Evolutionary conservation across 2,888 invertebrate species (phyloP).

Genomic region (Eupithecia exiguata): DNA sequence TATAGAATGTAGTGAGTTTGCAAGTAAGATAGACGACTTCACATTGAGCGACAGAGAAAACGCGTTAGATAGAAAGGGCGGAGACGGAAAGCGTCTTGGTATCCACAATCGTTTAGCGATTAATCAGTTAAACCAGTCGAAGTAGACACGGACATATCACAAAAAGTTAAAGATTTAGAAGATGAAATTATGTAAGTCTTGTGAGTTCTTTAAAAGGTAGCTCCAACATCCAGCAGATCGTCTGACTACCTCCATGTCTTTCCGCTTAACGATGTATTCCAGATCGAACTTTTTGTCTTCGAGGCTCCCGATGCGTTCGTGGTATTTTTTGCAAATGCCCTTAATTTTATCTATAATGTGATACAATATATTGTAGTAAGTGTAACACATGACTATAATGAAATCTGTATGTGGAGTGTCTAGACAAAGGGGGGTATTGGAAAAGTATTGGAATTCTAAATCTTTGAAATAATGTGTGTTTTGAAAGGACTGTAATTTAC

Average conservation of each 20-base stretch:
- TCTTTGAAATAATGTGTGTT: conserved; percentile 14
- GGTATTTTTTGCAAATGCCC: conserved; percentile 92
- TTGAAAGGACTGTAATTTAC: conserved; percentile 78
- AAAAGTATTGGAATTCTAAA: conserved; percentile 22
- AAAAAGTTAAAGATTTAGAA: conserved; percentile 69
- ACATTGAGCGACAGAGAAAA: conserved; percentile 73
- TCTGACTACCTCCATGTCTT: conserved; percentile 97
- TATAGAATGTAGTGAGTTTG: conserved; percentile 65
- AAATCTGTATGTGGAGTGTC: conserved; percentile 62
- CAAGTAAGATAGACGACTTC: conserved; percentile 65
- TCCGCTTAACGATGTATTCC: conserved; percentile 98
- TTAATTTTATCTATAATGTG: conserved; percentile 89
- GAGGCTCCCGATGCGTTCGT: conserved; percentile 93
- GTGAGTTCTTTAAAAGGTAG: conserved; percentile 74
- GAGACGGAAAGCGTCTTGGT: conserved; percentile 51
- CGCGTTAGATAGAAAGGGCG: conserved; percentile 69
- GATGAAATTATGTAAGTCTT: conserved; percentile 62
- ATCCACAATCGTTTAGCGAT: conserved; percentile 62
- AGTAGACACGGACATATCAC: conserved; percentile 72
- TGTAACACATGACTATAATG: conserved; percentile 45
- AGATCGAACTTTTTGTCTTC: conserved; percentile 99
- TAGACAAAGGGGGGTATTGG: conserved; percentile 42
- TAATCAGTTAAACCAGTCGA: conserved; percentile 71
- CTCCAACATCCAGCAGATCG: conserved; percentile 64
- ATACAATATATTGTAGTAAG: conserved; percentile 62